A percentile compares a stretch with the other conserved stretches of the same genome.
Evolutionary conservation across 2,888 invertebrate species (phyloP).

Genomic region (Ennomos fuscantarius): DNA sequence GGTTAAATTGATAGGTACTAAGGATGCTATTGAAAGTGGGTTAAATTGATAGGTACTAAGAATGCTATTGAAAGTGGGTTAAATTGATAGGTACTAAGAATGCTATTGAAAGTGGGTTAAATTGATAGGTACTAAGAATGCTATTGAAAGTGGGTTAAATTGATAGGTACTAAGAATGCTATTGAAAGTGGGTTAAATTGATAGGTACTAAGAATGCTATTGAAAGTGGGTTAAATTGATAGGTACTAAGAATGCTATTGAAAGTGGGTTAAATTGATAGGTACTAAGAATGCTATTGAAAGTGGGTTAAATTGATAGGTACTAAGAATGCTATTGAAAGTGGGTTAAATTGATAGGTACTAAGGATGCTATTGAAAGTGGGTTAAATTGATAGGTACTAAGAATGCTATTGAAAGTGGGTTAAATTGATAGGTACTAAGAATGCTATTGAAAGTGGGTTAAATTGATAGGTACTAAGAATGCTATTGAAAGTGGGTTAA

Average conservation of each 20-base stretch:
- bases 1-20: too few species aligned
- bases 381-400: too few species aligned
- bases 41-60: background rate
- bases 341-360: background rate
- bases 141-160: background rate
- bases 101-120: slow-evolving; percentile 2
- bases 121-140: background rate
- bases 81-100: too few species aligned
- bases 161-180: too few species aligned
- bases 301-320: too few species aligned
- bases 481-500: slow-evolving; percentile 2
- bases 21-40: too few species aligned
- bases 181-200: slow-evolving; percentile 1
- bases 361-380: background rate
- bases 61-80: background rate
- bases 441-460: background rate
- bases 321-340: too few species aligned
- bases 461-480: too few species aligned
- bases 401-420: too few species aligned
- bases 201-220: background rate
- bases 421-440: background rate
- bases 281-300: background rate
- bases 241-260: too few species aligned
- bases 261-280: background rate
- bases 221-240: background rate